Base-by-base conservation (phyloP, 2,113 vertebrate species). In the Tautogolabrus adspersus region DNA sequence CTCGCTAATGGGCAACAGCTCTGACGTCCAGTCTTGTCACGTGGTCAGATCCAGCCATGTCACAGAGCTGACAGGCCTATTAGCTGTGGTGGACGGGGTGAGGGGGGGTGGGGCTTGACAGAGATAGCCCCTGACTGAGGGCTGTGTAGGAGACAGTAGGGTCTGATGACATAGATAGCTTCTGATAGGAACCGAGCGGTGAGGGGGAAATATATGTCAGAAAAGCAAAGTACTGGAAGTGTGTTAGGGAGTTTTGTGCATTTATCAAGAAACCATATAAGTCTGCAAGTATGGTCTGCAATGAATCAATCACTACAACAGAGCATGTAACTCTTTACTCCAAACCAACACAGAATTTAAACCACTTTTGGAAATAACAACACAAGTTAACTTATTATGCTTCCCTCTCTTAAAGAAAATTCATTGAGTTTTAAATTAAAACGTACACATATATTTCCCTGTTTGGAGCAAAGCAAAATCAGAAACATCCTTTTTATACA, bases 51-150 rank as follows among this genome's bases (percentile, higher is more conserved):
- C 83, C 82, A 12, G 37, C 81, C 4, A 74, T 88, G 85, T 86
- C 83, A 82, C 42, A 2, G 55, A 26, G 30, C 86, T 89, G 91
- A 93, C 89, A 93, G 87, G 79, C 87, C 86, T 87, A 90, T 91
- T 92, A 88, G 81, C 86, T 51, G 44, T 65, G 52, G 56, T 67
- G 49, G 58, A 73, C 11, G 19, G 30, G 66, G 34, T 38, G 21
- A 37, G 34, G 26, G 21, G 22, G 6, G 10, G 51, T 66, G 74
- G 60, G 76, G 66, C 40, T 64, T 86, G 90, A 91, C 80, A 90
- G 59, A 85, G 87, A 92, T 82, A 84, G 82, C 79, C 82, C 44
- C 74, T 85, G 92, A 90, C 85, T 79, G 82, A 67, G 66, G 63
- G 77, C 77, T 75, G 80, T 66, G 79, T 68, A 67, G 72, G 77